Percentiles rank a stretch among this genome's conserved stretches.
phyloP scores from a whole-genome alignment of 2,888 invertebrate genomes.

The Abscondita cerata region DNA sequence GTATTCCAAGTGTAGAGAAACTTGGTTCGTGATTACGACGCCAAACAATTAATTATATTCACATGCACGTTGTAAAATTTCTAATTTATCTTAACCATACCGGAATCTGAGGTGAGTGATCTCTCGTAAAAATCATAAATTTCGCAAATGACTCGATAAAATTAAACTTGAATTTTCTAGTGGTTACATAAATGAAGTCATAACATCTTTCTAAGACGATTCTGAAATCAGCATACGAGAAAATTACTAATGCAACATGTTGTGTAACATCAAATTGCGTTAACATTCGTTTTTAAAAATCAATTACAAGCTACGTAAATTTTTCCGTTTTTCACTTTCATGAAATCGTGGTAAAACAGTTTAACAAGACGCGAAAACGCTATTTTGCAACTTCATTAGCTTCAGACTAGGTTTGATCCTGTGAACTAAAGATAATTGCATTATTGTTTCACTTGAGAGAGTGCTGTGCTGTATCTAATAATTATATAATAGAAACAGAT shows the following conservation, averaged over 20 bases:
- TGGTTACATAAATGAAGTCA: neutral
- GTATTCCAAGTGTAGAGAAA: conserved; percentile 4
- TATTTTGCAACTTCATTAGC: conserved; percentile 14
- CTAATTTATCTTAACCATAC: conserved; percentile 8
- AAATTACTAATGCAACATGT: too few species aligned
- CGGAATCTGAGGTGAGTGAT: neutral
- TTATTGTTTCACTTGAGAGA: conserved; percentile 31
- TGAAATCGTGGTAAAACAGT: neutral
- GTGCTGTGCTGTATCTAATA: conserved; percentile 23
- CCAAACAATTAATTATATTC: conserved; percentile 2
- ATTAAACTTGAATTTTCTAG: conserved; percentile 8
- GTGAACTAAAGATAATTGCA: conserved; percentile 28
- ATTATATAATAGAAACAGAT: conserved; percentile 24
- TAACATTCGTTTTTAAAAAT: neutral
- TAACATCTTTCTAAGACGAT: too few species aligned
- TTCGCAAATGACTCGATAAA: neutral
- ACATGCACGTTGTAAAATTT: conserved; percentile 8
- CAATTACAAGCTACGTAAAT: neutral
- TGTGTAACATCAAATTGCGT: too few species aligned
- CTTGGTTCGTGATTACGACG: conserved; percentile 3
- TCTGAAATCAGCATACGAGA: too few species aligned
- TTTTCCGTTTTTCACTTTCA: neutral
- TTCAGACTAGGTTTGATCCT: conserved; percentile 24
- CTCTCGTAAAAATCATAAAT: neutral
- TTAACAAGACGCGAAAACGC: neutral